Evolutionary conservation across 2,888 invertebrate genomes (phyloP), one percentile per base, ranked within the genome.

Genomic region (Meteorus cinctellus): DNA sequence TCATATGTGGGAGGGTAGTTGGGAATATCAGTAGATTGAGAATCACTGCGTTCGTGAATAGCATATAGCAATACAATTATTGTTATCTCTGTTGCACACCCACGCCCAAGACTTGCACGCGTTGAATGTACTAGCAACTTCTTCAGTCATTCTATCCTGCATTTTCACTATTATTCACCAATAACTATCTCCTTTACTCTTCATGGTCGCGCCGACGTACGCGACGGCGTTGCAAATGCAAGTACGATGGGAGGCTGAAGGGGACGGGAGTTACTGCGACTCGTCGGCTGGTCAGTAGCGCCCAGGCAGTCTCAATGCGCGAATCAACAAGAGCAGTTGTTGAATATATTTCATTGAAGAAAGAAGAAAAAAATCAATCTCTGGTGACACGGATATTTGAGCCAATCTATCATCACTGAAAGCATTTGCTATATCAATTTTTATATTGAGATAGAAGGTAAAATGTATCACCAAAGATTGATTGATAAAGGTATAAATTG

Each of bases 241-340:
- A 77, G 80, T 78, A 80, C 79, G 79, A 81, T 77, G 81, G 79
- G 73, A 63, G 89, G 88, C 89, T 90, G 90, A 90, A 90, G 90
- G 77, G 82, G 80, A 80, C 78, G 81, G 80, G 67, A 82, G 82
- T 81, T 81, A 80, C 81, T 76, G 72, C 80, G 80, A 81, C 78
- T 79, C 81, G 78, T 72, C 75, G 79, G 75, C 78, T 81, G 82
- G 85, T 84, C 86, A 89, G 89, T 88, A 87, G 85, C 87, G 87
- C 87, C 83, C 86, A 86, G 85, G 85, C 87, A 86, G 84, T 84
- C n/a, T 19, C 84, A 83, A 82, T 84, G 79, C 78, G 84, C 81
- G 80, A 80, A 81, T 72, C 34, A 63, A 10, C 34, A 68, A 68
- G 31, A 31, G 8, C 8, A 14, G 31, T 69, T 55, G n/a, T 27